A percentile compares a stretch with the other conserved stretches of the same genome.
Evolutionary conservation across 2,113 vertebrate species (phyloP).

Genomic region (Orientallactaga bullata): DNA sequence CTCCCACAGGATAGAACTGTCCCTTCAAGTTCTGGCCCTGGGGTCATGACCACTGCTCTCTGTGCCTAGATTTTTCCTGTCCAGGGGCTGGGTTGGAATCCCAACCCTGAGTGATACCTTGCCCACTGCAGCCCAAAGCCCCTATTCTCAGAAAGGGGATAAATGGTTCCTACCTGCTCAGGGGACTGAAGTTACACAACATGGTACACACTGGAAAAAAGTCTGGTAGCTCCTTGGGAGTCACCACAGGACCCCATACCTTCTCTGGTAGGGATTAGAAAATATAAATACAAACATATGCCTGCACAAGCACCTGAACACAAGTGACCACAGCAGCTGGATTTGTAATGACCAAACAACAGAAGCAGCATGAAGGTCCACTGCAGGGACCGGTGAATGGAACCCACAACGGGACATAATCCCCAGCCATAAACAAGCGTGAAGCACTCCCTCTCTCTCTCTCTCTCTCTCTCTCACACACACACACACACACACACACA

Average conservation of each 20-base stretch:
- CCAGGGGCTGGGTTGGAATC: not conserved
- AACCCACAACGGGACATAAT: fast-evolving
- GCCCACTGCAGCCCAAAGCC: not conserved
- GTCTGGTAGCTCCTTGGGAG: not conserved
- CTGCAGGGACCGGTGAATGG: fast-evolving
- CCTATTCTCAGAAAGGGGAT: too few species aligned
- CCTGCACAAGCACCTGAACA: not conserved
- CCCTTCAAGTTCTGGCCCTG: not conserved
- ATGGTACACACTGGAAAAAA: not conserved
- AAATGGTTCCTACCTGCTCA: not conserved
- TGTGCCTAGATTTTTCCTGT: not conserved
- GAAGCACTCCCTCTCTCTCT: too few species aligned
- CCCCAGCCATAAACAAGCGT: not conserved
- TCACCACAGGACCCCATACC: not conserved
- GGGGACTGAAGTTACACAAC: too few species aligned
- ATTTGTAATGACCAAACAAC: not conserved
- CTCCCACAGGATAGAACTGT: too few species aligned
- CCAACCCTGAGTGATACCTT: fast-evolving
- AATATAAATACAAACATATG: not conserved
- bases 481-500: too few species aligned
- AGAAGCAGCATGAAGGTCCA: not conserved
- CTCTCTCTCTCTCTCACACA: too few species aligned
- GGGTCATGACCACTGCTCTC: not conserved
- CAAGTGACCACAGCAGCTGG: not conserved
- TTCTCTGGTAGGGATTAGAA: not conserved